Evolutionary conservation across 2,113 vertebrate genomes (phyloP).

Genomic region (Apodemus speciosus): DNA sequence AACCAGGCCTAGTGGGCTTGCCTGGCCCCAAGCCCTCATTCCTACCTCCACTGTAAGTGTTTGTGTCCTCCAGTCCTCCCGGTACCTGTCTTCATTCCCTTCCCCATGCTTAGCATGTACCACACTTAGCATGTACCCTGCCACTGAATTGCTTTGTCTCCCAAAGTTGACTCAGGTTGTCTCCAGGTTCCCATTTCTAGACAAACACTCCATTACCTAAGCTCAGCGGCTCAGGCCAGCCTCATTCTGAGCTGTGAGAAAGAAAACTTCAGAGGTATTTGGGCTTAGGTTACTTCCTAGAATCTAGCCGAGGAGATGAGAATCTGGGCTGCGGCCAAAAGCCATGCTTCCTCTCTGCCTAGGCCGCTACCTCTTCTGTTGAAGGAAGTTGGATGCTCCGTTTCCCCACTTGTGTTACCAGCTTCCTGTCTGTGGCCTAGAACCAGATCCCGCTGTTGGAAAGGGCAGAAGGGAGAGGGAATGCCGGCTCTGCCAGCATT

Average conservation of each 20-base stretch:
- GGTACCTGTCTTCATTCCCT: fast-evolving
- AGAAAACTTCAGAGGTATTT: slow-evolving; percentile 23
- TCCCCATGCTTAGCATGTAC: neutral
- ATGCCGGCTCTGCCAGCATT: neutral
- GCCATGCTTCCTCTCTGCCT: neutral
- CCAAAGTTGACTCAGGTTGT: neutral
- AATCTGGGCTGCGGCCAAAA: neutral
- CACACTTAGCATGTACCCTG: neutral
- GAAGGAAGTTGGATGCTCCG: slow-evolving; percentile 25
- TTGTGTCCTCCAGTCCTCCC: neutral
- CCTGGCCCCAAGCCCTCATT: neutral
- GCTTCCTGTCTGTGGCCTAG: slow-evolving; percentile 17
- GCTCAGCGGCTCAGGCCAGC: neutral
- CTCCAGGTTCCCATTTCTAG: neutral
- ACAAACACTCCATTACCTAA: neutral
- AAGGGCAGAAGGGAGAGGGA: neutral
- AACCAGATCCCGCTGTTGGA: neutral
- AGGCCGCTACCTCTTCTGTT: neutral
- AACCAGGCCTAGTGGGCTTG: neutral
- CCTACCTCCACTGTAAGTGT: neutral
- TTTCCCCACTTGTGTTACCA: neutral
- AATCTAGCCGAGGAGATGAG: neutral
- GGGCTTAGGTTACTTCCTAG: neutral
- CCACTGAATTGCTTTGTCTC: neutral
- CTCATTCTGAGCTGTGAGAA: neutral